Conservation (phyloP, 2,113 vertebrate species). For the Bubo bubo region DNA sequence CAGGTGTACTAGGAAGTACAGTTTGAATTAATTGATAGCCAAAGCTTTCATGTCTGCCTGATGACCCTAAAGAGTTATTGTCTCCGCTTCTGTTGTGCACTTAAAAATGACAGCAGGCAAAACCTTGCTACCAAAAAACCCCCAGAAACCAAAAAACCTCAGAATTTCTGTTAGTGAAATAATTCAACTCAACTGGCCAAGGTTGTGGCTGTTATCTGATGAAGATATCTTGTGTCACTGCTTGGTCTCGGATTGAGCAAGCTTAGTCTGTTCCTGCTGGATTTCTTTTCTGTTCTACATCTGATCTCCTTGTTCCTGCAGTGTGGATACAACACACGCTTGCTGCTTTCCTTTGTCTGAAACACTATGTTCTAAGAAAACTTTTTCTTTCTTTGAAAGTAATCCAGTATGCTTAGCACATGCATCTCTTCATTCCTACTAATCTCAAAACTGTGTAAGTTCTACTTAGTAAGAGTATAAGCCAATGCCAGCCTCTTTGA, state of each 20-base stretch:
- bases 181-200: background rate
- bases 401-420: background rate
- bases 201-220: background rate
- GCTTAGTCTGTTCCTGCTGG: background rate
- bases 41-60: background rate
- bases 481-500: background rate
- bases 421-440: background rate
- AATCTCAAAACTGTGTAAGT: background rate
- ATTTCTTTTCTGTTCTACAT: background rate
- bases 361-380: background rate
- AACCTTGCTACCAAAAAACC: background rate
- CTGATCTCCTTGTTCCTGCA: background rate
- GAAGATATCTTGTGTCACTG: background rate
- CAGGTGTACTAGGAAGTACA: background rate
- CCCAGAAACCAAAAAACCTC: accelerated
- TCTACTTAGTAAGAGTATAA: background rate
- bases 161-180: background rate
- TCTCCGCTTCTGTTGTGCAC: background rate
- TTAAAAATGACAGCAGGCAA: background rate
- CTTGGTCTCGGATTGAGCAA: accelerated
- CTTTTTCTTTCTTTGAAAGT: background rate
- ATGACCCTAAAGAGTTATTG: background rate
- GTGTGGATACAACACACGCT: background rate
- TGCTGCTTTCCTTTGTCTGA: background rate
- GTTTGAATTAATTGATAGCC: background rate